Base-by-base conservation (phyloP, 2,888 invertebrate species). In the Ptilodon capucinus region DNA sequence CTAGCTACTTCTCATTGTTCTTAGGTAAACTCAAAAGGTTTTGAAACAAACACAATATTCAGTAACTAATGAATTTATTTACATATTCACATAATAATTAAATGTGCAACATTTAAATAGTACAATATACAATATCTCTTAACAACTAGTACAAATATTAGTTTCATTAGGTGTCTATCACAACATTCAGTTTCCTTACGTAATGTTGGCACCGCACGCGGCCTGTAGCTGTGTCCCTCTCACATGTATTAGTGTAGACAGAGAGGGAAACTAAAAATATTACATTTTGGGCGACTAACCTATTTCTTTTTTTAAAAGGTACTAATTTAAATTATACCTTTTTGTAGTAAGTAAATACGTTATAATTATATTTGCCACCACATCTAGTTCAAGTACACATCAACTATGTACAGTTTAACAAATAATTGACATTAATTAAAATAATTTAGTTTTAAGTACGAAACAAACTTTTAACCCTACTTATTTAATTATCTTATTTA, bases 41-140 rank as follows among this genome's bases (percentile, higher is more conserved):
- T 28, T 28, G n/a, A 11, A 28, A 11, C n/a, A n/a, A 66, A 76
- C 62, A 55, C 58, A 46, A 45, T 34, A 45, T 34, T 47, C 71
- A 72, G 84, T 87, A 90, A 88, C 87, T 88, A 86, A 84, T 84
- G 73, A 77, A 76, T 90, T 84, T 90, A 90, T 90, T 88, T 90
- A 90, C 90, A 90, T 89, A 89, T 88, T 87, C 88, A 89, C 88
- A 88, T 88, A 77, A 81, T 68, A 81, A 70, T 80, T 71, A 76
- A 81, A 75, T 85, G 71, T 76, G 82, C 81, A 90, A 89, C 87
- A 86, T 86, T 84, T 70, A 87, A 84, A 83, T 84, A 86, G 68
- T 80, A 68, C 55, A 68, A 60, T 68, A 65, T 74, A 73, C 67
- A 68, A 60, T 70, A 71, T 77, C 64, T 71, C 77, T 80, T 21